Evolutionary conservation across 2,113 vertebrate genomes (phyloP), one percentile per base, ranked within the genome.

Genomic region (Pterocles orientalis): DNA sequence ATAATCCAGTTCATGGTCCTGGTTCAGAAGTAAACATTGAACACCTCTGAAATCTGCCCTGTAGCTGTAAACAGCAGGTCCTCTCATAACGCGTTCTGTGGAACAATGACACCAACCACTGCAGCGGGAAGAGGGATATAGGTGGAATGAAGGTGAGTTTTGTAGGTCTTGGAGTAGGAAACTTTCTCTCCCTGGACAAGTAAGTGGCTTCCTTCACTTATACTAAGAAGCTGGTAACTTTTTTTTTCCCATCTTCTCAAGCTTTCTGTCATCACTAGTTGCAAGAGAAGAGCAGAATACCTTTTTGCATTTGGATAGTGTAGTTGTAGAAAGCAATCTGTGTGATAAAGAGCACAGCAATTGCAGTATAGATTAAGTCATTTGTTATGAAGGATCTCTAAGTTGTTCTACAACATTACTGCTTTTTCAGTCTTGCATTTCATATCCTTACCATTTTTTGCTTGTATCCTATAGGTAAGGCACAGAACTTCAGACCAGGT

Each of bases 401-500:
- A 19, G 3, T 16, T 88, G 20, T 33, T 10, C 28, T 69, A 23
- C 14, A 69, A 3, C 12, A 7, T 10, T 53, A 47, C 43, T 75
- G 16, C 0, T 17, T 91, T 82, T 88, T 90, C 31, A 53, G 24
- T 51, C n/a, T 87, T 86, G 43, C 14, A 16, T 75, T 77, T 93
- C 33, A 6, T 80, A 21, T 60, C 69, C 61, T 94, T 76, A 93
- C 34, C 11, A 7, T 82, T 77, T 72, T 92, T 82, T 92, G 28
- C 12, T 95, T 96, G 61, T 89, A 5, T 97, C 68, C 94, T 93
- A 6, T 97, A 99, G 99, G 99, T 99, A 53, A 98, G 98, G 50
- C 99, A 99, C 95, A 98, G 98, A 96, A 98, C 98, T 82, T 99
- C 99, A 58, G 99, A 98, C 97, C 99, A 99, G 93, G 98, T 99